Base-by-base conservation (phyloP, 2,888 invertebrate species). In the Drosophila mimetica region DNA sequence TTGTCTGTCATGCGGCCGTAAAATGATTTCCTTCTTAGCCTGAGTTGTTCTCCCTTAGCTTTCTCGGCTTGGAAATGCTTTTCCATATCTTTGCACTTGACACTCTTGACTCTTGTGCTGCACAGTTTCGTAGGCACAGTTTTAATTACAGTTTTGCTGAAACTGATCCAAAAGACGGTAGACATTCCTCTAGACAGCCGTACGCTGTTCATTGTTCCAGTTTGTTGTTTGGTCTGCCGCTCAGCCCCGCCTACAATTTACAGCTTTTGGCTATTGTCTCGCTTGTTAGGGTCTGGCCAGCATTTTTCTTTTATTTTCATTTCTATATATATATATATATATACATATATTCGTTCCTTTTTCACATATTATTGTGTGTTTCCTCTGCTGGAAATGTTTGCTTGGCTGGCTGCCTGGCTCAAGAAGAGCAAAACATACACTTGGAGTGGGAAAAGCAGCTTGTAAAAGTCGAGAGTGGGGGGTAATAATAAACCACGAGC, bases 261-360 rank as follows among this genome's bases (percentile, higher is more conserved):
- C 82, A 79, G 83, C 81, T 77, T 64, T 73, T 73, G 81, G 86
- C 81, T 60, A 84, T 84, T 84, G 83, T 84, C 86, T 84, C 66
- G 77, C 84, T 81, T 74, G 81, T 81, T 86, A 74, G 66, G 67
- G 60, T 59, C 58, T 58, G 47, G 54, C 70, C 70, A 61, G 69
- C 61, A 77, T 72, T 78, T 81, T 52, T 59, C 53, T 47, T 77
- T 66, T 44, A 52, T 25, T 59, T 54, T 58, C 46, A 32, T 37
- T 37, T 37, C 9, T 66, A 66, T 25, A 37, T 30, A 34, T 34
- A 52, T 47, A 32, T 37, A 11, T 18, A 39, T 66, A 50, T 51
- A 18, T 51, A n/a, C n/a, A 61, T 67, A 54, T 77, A 66, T 41
- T 52, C 34, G 59, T 53, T 55, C 53, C 25, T 63, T 75, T 34